Conservation (phyloP, 2,113 vertebrate species). For the Cyprinodon brontotheroides region DNA sequence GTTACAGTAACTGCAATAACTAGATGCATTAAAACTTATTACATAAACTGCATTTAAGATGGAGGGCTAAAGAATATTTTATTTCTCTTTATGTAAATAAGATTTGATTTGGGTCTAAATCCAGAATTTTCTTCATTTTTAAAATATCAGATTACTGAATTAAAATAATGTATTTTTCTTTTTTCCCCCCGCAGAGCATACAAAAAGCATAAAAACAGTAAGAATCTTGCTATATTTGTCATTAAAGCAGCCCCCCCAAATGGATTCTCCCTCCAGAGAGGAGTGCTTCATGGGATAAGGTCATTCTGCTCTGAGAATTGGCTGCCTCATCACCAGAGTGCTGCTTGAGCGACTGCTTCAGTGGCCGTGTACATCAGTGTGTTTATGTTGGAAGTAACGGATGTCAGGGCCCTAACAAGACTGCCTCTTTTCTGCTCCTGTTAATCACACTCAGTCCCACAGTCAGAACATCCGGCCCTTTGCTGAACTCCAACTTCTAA, state of each 20-base stretch:
- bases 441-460: constrained; percentile 67
- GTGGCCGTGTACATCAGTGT: constrained; percentile 13
- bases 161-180: constrained; percentile 23
- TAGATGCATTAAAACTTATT: too few species aligned
- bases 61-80: too few species aligned
- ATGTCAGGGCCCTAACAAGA: constrained; percentile 49
- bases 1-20: too few species aligned
- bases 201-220: constrained; percentile 2
- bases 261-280: constrained; percentile 34
- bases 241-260: constrained; percentile 7
- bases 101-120: background rate
- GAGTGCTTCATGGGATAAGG: constrained; percentile 52
- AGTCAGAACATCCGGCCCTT: constrained; percentile 10
- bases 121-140: background rate
- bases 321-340: constrained; percentile 70
- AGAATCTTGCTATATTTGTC: constrained; percentile 4
- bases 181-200: constrained; percentile 3
- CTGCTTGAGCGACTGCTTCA: constrained; percentile 57
- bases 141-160: constrained; percentile 11
- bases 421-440: constrained; percentile 57
- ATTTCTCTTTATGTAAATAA: background rate
- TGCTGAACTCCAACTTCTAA: constrained; percentile 24
- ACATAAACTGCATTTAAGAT: too few species aligned
- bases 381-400: constrained; percentile 44
- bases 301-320: constrained; percentile 56